Conservation (phyloP, 2,797 vertebrate genomes). For the Macropus fuliginosus region DNA sequence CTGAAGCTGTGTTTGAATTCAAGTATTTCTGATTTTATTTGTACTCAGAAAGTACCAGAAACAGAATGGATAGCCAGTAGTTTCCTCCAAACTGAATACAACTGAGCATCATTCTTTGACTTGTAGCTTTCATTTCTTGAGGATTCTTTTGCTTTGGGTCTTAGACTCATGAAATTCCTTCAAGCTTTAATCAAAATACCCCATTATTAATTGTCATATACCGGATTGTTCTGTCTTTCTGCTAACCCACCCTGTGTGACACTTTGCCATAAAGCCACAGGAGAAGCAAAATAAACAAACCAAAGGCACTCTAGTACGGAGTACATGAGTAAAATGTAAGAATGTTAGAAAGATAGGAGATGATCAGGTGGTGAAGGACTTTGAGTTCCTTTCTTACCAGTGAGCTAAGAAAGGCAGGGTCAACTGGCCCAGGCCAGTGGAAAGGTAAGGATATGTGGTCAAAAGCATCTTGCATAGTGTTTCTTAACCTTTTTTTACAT, state of each 20-base stretch:
- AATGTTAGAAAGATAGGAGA: neutral
- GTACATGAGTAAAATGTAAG: neutral
- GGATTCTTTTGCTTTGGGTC: neutral
- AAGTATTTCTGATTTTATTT: no score
- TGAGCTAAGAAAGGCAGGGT: neutral
- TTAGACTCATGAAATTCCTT: neutral
- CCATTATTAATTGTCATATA: neutral
- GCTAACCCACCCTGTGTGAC: neutral
- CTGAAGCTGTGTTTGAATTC: no score
- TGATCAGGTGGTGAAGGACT: neutral
- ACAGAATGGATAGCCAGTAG: neutral
- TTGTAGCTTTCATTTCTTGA: neutral
- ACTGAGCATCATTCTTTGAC: neutral
- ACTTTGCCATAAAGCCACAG: neutral
- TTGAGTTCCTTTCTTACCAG: neutral
- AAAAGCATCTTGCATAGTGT: neutral
- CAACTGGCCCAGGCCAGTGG: neutral
- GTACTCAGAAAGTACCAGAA: no score
- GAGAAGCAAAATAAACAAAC: neutral
- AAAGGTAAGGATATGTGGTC: neutral
- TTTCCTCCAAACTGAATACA: neutral
- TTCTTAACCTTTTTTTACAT: neutral
- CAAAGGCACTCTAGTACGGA: neutral
- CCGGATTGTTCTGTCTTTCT: neutral
- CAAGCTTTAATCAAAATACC: neutral